Percentiles rank a stretch among this genome's conserved stretches.
These are phyloP conservation scores for Emys orbicularis DNA, from an alignment of 2,797 vertebrate genomes.

Conservation along the genomic window DNA sequence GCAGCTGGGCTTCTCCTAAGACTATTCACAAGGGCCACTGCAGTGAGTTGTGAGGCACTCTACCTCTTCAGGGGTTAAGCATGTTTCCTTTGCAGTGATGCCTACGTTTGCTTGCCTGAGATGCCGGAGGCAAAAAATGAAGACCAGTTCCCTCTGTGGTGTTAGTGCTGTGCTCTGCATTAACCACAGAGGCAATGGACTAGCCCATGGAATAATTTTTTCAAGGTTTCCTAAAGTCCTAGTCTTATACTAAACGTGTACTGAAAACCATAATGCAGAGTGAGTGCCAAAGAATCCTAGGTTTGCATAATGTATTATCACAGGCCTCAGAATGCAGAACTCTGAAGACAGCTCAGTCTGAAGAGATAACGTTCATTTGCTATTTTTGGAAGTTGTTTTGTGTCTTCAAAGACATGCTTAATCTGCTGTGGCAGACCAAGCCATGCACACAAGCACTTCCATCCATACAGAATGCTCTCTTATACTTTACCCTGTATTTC, in stretches of 20 bases:
- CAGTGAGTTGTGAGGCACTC: background rate
- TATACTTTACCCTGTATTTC: background rate
- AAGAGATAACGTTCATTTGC: constrained; percentile 60
- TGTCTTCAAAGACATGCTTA: constrained; percentile 28
- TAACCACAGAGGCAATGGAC: background rate
- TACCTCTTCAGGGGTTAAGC: background rate
- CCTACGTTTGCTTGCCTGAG: background rate
- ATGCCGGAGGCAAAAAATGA: background rate
- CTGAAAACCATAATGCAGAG: constrained; percentile 42
- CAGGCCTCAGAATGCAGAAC: constrained; percentile 18
- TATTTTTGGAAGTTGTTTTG: constrained; percentile 51
- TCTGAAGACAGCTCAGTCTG: constrained; percentile 47
- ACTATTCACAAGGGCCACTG: background rate
- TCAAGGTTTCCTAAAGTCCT: constrained; percentile 27
- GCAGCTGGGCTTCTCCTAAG: background rate
- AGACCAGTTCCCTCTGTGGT: background rate
- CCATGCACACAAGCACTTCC: rapidly evolving
- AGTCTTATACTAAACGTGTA: constrained; percentile 64
- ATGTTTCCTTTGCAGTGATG: background rate
- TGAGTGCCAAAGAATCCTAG: constrained; percentile 41
- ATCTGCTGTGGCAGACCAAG: constrained; percentile 34
- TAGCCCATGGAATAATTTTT: constrained; percentile 23
- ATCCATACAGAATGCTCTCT: background rate
- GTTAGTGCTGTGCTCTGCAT: background rate
- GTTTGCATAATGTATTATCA: constrained; percentile 2